Base-by-base conservation (phyloP, 2,888 invertebrate genomes). In the Ceratothoa steindachneri region DNA sequence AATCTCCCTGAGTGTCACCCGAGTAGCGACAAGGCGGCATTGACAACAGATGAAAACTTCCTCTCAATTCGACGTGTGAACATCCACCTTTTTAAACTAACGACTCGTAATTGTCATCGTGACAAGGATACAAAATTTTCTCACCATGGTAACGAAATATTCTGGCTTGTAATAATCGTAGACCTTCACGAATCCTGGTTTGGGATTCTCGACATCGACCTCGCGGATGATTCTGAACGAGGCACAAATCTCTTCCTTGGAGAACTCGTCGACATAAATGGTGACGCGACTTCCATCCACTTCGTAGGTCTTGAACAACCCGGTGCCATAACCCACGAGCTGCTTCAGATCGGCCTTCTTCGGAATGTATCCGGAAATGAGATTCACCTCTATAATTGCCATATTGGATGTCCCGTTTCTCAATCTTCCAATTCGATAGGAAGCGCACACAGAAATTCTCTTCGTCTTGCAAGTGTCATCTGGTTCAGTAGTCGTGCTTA, bases 351-450 rank as follows among this genome's bases (percentile, higher is more conserved):
- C 82, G 3, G 81, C 77, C 69, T 83, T 81, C 15, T 81, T 81
- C 1, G 83, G 84, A 9, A 82, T 77, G 83, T 84, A 84, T 15
- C 84, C 84, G 24, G 84, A 84, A 5, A 83, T 82, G 82, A 84
- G 83, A 73, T 83, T 82, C 2, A 84, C 82, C 30, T 83, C 83
- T 15, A 87, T 82, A 3, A 87, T 82, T 53, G 86, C 86, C 87
- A 87, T 87, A 81, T 88, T 89, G 27, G 88, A 87, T 52, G 86
- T 85, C 74, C 85, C 85, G 76, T 87, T 87, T 2, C 85, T 82
- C 2, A 71, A 66, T n/a, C n/a, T n/a, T n/a, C n/a, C n/a, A n/a
- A n/a, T n/a, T 2, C 69, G 67, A 67, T 80, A 80, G 1, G 52
- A 70, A n/a, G 80, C 72, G 71, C 81, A 81, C 27, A 70, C 77